A percentile compares a stretch with the other conserved stretches of the same genome.
Conservation (phyloP, 2,113 vertebrate species). For the Opisthocomus hoazin region DNA sequence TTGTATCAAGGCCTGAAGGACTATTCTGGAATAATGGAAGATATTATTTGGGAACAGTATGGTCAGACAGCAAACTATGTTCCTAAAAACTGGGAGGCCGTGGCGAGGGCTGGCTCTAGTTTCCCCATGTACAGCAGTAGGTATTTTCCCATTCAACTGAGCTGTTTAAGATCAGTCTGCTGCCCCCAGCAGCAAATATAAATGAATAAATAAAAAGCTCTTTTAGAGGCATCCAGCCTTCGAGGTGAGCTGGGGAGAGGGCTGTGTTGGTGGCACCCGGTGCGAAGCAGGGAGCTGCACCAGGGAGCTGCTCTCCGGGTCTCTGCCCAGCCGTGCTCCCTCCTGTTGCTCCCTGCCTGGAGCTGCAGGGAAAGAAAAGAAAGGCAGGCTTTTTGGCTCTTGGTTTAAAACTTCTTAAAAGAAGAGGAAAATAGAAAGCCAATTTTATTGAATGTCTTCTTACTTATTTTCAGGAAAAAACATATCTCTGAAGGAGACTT, state of each 20-base stretch:
- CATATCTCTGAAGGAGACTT: neutral
- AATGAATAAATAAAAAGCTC: neutral
- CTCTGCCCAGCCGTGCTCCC: neutral
- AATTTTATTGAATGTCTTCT: neutral
- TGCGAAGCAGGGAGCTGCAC: too few relatives aligned
- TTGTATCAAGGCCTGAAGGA: neutral
- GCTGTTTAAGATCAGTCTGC: neutral
- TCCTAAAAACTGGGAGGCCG: neutral
- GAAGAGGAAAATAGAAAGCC: neutral
- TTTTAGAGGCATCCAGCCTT: neutral
- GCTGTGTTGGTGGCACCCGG: neutral
- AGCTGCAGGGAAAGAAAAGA: neutral
- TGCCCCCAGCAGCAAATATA: neutral
- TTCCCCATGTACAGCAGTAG: neutral
- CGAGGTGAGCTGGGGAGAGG: neutral
- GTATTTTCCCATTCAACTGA: neutral
- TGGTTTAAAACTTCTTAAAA: neutral
- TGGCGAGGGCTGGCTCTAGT: neutral
- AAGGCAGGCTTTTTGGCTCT: neutral
- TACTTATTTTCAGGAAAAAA: neutral
- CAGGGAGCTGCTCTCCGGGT: too few relatives aligned
- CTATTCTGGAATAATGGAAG: neutral
- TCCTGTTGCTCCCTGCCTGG: neutral
- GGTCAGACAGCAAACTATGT: neutral
- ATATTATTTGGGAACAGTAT: neutral